Base-by-base conservation (phyloP, 35 echinoderm and acorn worm genomes). In the Holothuria glaberrima region DNA sequence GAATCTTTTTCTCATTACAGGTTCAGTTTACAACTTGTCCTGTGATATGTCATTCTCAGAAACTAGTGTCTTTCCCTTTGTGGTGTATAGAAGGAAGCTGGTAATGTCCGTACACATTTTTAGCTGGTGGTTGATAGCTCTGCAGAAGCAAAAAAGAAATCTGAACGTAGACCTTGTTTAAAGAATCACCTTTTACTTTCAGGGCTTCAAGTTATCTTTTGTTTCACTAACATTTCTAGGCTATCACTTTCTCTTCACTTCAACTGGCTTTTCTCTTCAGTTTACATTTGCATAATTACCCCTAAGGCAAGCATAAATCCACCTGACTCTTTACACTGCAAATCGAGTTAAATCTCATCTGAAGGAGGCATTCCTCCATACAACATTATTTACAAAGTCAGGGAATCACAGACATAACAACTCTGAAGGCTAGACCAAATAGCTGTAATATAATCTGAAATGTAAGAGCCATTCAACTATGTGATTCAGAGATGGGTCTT, bases 91-190 rank as follows among this genome's bases (percentile, higher is more conserved):
- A 93, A 68, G 96, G 96, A 65, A 98, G 90, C 68, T 98, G 96
- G 46, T 95, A 98, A 86, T 98, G 96, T 25, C 93, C 96, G 70
- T 98, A 98, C 64, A 98, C 83, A 75, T 80, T 94, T 59, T 98
- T 98, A 54, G 93, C 81, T 19, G 93, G 88, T 36, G 87, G 68
- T n/a, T 91, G 90, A 31, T 94, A 92, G 52, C 54, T 90, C 45
- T 87, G 63, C 12, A 64, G 24, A 27, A 78, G 16, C 45, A n/a
- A 78, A 46, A 36, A 12, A 29, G 48, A 61, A 58, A 25, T 29
- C 24, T 61, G 48, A 59, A 44, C 32, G 44, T 78, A 14, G 74
- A 5, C 46, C 14, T 58, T 81, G 4, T 58, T 54, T 73, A 14
- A 73, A 29, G 38, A 17, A 21, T 73, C 29, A 20, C 28, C 46